Base-by-base conservation (phyloP, 2,113 vertebrate genomes). In the Bambusicola thoracicus region DNA sequence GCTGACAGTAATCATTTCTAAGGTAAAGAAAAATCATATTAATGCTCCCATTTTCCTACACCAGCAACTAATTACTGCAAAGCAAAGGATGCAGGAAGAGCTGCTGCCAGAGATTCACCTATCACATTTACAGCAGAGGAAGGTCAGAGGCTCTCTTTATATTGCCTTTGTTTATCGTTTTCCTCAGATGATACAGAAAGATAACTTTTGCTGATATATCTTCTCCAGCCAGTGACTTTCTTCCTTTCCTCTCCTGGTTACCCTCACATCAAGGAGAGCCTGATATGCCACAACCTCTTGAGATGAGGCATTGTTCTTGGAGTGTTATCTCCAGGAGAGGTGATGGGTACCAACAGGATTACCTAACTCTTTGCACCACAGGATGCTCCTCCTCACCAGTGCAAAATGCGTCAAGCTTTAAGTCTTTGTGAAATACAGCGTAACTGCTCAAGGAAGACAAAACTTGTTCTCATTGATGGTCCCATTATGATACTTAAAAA, bases 61-160 rank as follows among this genome's bases (percentile, higher is more conserved):
- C 27, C 56, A 24, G 21, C 2, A 2, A 58, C 13, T 0, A 0
- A 22, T 21, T 16, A 1, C 1, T 27, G 41, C 14, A 5, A 41
- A 49, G 8, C 5, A 85, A 72, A 86, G 48, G 46, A 30, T 20
- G 4, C 4, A 66, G 8, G 29, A 85, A 73, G 13, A 68, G 36
- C 22, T 86, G 29, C 74, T 87, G 69, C n/a, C 56, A 77, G 51
- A 55, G 32, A 29, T 10, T 29, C 63, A 67, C 18, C 7, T 17
- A 32, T 6, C 59, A 21, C 34, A 10, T 20, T n/a, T 63, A 41
- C n/a, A 58, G 18, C 30, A 89, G 19, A 53, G n/a, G 2, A 4
- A 59, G 8, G 10, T 13, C 58, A 0, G 0, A 59, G 18, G 3
- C 46, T 15, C 36, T 58, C 41, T n/a, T 41, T 40, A 8, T 30